phyloP scores from a whole-genome alignment of 2,797 vertebrate genomes.

The Balearica regulorum region DNA sequence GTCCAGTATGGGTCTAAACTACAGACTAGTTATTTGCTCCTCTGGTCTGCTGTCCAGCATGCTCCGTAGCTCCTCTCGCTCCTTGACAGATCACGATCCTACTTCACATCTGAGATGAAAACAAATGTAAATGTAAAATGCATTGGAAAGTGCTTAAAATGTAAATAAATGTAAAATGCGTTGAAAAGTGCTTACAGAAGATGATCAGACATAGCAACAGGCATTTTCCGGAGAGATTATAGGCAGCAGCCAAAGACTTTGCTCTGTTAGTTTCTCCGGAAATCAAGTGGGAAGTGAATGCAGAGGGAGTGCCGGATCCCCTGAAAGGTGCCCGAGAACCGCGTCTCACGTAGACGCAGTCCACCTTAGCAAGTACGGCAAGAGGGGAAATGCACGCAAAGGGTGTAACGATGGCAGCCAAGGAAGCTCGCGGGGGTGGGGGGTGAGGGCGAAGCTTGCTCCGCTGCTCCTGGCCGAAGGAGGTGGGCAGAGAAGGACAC shows the following conservation, averaged over 20 bases:
- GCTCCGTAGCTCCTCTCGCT: not conserved
- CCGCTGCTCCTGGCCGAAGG: rapidly evolving
- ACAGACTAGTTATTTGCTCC: not conserved
- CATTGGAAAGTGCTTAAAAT: not conserved
- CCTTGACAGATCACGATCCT: not conserved
- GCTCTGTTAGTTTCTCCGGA: not conserved
- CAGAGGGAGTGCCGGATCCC: not conserved
- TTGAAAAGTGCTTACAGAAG: not conserved
- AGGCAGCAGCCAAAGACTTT: not conserved
- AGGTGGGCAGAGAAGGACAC: not conserved
- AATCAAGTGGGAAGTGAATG: rapidly evolving
- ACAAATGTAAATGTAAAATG: not conserved
- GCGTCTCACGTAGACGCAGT: rapidly evolving
- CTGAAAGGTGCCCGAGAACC: rapidly evolving
- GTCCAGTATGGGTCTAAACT: not conserved
- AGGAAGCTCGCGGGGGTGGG: not conserved
- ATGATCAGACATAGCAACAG: not conserved
- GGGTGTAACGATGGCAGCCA: rapidly evolving
- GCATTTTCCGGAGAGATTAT: not conserved
- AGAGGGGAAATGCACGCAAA: rapidly evolving
- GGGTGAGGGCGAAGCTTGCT: rapidly evolving
- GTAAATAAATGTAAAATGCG: not conserved
- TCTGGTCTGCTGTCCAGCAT: not conserved
- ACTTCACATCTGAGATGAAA: not conserved
- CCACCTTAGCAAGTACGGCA: rapidly evolving